phyloP scores from a whole-genome alignment of 1,140 invertebrate species.

The Diorhabda carinulata region DNA sequence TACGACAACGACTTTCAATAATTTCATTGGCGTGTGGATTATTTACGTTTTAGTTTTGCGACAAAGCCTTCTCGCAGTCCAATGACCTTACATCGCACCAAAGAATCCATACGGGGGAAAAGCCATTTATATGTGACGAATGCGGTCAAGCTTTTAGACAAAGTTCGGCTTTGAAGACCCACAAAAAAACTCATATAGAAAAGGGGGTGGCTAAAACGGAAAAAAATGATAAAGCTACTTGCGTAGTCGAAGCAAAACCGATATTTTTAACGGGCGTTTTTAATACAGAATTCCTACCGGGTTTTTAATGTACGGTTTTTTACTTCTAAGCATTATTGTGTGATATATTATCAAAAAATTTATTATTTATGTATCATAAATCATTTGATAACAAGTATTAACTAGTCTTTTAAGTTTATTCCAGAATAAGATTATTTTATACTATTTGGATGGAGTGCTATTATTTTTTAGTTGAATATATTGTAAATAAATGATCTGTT shows the following conservation, averaged over 20 bases:
- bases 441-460: no score
- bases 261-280: constrained; percentile 10
- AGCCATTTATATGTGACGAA: constrained; percentile 77
- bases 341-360: no score
- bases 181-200: constrained; percentile 58
- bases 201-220: not conserved
- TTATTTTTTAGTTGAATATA: no score
- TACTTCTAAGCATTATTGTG: no score
- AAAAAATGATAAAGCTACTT: not conserved
- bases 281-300: constrained; percentile 9
- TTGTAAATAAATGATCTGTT: no score
- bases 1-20: no score
- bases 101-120: constrained; percentile 75
- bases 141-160: constrained; percentile 75
- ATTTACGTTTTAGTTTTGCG: constrained; percentile 46
- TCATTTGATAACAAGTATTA: no score
- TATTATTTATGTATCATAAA: no score
- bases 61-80: constrained; percentile 48
- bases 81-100: constrained; percentile 62
- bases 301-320: not conserved
- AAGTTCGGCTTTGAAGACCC: constrained; percentile 60
- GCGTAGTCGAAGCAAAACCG: constrained; percentile 8
- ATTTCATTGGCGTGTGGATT: no score
- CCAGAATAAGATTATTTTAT: no score
- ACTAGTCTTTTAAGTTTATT: no score